Evolutionary conservation across 2,113 vertebrate species (phyloP), one percentile per base, ranked within the genome.

Genomic region (Siniperca knerii): DNA sequence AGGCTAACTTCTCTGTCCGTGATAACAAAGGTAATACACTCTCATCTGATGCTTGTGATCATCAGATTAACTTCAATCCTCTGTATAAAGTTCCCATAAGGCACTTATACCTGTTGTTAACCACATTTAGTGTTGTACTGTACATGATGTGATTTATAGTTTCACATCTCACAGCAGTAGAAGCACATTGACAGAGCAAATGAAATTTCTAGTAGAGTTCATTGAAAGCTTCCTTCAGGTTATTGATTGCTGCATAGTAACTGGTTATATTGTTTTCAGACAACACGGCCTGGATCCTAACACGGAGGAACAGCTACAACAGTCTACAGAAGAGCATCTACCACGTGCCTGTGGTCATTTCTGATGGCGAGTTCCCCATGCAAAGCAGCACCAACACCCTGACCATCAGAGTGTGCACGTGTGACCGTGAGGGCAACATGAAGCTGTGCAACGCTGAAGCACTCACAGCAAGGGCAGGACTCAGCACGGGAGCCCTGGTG

Each of bases 311-410:
- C 91, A 96, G 97, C 92, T 99, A 98, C 78, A 97, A 86, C 89
- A 96, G 97, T 48, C 96, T 97, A 0, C 97, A 98, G 93, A 96
- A 93, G 94, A 98, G 96, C 90, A 89, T 95, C 55, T 96, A 98
- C 90, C 96, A 97, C 82, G 94, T 99, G 77, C 98, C 98, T 0
- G 97, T 99, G 96, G 96, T 99, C 77, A 98, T 99, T 81, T 95
- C 97, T 0, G 98, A 99, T 84, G 97, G 97, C 0, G 98, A 97
- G 52, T 95, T 94, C 82, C 98, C 98, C 0, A 93, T 95, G 84
- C 98, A 97, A 87, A 99, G 97, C 96, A 99, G 97, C 95, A 99
- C 98, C 21, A 97, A 94, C 94, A 99, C 97, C 0, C 96, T 99
- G 91, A 98, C 97, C 37, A 95, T 99, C 90, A 90, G 95, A 16